phyloP scores from a whole-genome alignment of 1,140 invertebrate genomes.

The Ceratina japonica region DNA sequence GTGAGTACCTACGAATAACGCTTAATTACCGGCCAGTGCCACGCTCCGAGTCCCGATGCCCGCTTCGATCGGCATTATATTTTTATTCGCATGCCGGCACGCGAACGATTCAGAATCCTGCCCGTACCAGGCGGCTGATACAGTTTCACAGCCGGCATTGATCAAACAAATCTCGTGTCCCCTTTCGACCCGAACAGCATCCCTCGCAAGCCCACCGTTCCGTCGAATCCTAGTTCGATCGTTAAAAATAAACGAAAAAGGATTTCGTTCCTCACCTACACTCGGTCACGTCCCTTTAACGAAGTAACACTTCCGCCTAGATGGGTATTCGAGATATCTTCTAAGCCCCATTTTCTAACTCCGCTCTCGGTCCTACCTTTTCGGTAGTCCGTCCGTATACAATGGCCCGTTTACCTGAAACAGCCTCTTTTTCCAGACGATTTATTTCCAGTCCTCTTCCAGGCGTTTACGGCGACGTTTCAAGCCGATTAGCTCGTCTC shows the following conservation, averaged over 20 bases:
- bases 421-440: not conserved
- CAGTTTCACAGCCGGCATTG: constrained; percentile 22
- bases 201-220: no score
- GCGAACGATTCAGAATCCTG: not conserved
- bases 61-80: constrained; percentile 18
- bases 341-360: not conserved
- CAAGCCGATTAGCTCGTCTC: no score
- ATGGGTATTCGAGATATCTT: not conserved
- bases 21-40: constrained; percentile 19
- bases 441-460: no score
- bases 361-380: not conserved
- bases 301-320: no score
- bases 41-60: constrained; percentile 13
- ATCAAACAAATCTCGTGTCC: constrained; percentile 44
- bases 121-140: constrained; percentile 5
- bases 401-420: not conserved
- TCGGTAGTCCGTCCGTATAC: not conserved
- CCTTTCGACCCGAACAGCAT: no score
- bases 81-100: constrained; percentile 20
- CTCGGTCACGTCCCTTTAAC: no score
- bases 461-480: no score
- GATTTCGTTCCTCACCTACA: no score
- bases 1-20: constrained; percentile 41
- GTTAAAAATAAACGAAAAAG: no score
- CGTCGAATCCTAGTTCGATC: no score